Evolutionary conservation across 2,888 invertebrate genomes (phyloP).

Genomic region (Amblyjoppa proteus): DNA sequence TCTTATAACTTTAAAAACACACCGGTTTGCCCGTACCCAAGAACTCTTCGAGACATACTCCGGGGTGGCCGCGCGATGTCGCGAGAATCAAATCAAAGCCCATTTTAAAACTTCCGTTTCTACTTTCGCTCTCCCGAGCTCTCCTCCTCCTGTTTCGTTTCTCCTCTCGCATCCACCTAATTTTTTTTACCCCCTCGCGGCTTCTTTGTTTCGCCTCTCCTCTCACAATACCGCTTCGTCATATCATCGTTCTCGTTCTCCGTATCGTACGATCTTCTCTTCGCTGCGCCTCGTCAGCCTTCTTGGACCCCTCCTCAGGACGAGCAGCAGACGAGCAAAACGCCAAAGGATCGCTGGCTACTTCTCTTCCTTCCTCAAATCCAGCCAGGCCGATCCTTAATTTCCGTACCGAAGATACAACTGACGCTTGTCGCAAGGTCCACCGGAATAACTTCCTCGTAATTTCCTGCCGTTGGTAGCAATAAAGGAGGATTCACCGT

Average conservation of each 20-base stretch:
- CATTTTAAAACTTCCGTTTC: conserved; percentile 78
- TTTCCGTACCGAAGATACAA: conserved; percentile 67
- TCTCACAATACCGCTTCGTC: conserved; percentile 60
- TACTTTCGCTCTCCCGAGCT: conserved; percentile 74
- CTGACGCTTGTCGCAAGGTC: conserved; percentile 27
- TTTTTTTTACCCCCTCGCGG: conserved; percentile 66
- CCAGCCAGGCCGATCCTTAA: conserved; percentile 73
- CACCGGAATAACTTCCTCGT: conserved; percentile 71
- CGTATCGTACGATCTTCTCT: conserved; percentile 69
- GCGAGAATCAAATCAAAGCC: conserved; percentile 78
- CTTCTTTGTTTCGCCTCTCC: conserved; percentile 66
- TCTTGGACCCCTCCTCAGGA: conserved; percentile 33
- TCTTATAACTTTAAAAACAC: conserved; percentile 83
- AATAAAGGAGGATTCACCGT: conserved; percentile 55
- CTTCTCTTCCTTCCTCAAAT: conserved; percentile 72
- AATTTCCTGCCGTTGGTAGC: conserved; percentile 62
- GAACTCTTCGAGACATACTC: conserved; percentile 59
- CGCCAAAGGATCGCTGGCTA: conserved; percentile 4
- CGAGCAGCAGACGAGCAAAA: not conserved
- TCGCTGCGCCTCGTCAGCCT: conserved; percentile 57
- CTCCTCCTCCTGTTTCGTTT: conserved; percentile 67
- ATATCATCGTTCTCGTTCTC: conserved; percentile 64
- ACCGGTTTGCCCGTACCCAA: conserved; percentile 44
- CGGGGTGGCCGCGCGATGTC: conserved; percentile 41
- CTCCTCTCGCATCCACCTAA: conserved; percentile 68